phyloP scores from a whole-genome alignment of 2,888 invertebrate genomes.

The Oconnorella tubifera region DNA sequence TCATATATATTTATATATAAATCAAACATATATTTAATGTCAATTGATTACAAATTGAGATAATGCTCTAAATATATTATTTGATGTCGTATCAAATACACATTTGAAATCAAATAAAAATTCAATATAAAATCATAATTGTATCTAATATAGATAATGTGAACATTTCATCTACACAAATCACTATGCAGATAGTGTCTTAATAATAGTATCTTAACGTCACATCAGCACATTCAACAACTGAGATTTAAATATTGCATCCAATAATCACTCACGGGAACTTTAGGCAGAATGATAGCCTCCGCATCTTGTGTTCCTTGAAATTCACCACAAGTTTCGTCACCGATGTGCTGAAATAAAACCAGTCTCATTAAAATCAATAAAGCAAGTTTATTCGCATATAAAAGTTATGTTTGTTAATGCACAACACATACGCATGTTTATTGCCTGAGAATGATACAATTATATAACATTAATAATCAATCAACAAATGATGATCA shows the following conservation, averaged over 20 bases:
- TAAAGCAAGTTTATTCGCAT: neutral
- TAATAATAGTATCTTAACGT: neutral
- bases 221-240: neutral
- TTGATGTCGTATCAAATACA: too few species aligned
- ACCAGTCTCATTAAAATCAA: neutral
- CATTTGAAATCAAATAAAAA: neutral
- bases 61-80: too few species aligned
- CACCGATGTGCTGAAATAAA: constrained; percentile 12
- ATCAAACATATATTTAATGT: too few species aligned
- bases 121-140: neutral
- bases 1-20: too few species aligned
- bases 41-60: too few species aligned
- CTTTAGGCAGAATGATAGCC: constrained; percentile 13
- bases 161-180: neutral
- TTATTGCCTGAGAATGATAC: too few species aligned
- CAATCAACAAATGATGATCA: too few species aligned
- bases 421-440: neutral
- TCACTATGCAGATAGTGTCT: neutral
- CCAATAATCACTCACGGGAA: constrained; percentile 22
- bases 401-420: neutral
- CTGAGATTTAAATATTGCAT: neutral
- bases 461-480: too few species aligned
- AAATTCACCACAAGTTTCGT: constrained; percentile 14
- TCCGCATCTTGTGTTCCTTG: constrained; percentile 10
- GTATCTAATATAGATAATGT: neutral